Percentiles rank a stretch among this genome's conserved stretches.
phyloP scores from a whole-genome alignment of 2,888 invertebrate species.

The Drosophila yooni region DNA sequence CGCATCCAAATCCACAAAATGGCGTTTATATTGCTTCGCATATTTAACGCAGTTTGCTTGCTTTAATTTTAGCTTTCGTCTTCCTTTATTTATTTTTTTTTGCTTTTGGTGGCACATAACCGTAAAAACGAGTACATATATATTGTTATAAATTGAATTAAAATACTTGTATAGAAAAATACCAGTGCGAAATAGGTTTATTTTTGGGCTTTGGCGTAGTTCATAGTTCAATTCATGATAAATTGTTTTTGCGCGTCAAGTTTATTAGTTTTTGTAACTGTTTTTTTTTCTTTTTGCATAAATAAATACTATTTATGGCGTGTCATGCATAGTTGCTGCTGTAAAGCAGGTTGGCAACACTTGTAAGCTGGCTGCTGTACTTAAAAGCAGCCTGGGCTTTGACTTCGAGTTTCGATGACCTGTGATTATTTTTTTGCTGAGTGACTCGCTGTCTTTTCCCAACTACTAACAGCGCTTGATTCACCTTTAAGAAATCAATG shows the following conservation, averaged over 20 bases:
- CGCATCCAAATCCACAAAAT: constrained; percentile 62
- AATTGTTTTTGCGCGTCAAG: constrained; percentile 20
- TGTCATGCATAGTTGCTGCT: constrained; percentile 8
- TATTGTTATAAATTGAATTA: constrained; percentile 56
- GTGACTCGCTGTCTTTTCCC: neutral
- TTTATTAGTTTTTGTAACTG: constrained; percentile 34
- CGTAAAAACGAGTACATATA: constrained; percentile 30
- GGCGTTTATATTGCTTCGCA: constrained; percentile 68
- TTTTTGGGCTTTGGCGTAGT: constrained; percentile 14
- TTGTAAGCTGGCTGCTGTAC: constrained; percentile 14
- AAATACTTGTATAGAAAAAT: constrained; percentile 32
- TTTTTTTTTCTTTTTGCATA: constrained; percentile 23
- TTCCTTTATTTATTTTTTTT: constrained; percentile 11
- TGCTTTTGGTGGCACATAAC: constrained; percentile 27
- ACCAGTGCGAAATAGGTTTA: constrained; percentile 6
- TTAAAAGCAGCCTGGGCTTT: neutral
- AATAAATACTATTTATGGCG: constrained; percentile 26
- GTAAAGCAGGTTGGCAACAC: constrained; percentile 32
- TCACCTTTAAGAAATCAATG: neutral
- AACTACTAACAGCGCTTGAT: neutral
- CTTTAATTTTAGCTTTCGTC: constrained; percentile 67
- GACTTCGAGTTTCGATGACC: neutral
- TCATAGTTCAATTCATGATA: constrained; percentile 25
- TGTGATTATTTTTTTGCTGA: neutral
- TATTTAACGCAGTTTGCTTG: constrained; percentile 75